phyloP scores from a whole-genome alignment of 2,888 invertebrate species.

The Thecocarcelia acutangulata region DNA sequence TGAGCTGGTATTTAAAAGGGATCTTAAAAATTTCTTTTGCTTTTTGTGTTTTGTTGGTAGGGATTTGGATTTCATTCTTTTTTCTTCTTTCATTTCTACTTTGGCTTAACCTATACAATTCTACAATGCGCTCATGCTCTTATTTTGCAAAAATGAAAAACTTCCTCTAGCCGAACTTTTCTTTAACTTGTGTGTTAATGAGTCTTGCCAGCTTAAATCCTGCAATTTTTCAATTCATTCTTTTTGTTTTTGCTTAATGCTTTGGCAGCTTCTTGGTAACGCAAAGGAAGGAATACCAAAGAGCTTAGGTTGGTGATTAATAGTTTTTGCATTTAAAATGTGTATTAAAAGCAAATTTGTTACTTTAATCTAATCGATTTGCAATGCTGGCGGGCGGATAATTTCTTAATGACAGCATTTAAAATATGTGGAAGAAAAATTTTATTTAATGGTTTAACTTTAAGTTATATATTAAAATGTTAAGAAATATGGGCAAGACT shows the following conservation, averaged over 20 bases:
- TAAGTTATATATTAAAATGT: neutral
- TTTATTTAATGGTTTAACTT: neutral
- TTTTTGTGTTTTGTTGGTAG: constrained; percentile 7
- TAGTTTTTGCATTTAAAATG: constrained; percentile 59
- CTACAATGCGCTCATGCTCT: neutral
- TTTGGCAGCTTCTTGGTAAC: constrained; percentile 13
- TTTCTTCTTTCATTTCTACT: constrained; percentile 12
- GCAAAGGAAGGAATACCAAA: neutral
- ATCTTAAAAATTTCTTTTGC: constrained; percentile 10
- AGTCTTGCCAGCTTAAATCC: constrained; percentile 57
- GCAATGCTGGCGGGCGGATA: constrained; percentile 5
- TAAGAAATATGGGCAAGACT: too few species aligned
- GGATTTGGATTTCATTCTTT: constrained; percentile 27
- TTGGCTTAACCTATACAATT: neutral
- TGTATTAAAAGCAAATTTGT: constrained; percentile 53
- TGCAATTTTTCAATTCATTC: neutral
- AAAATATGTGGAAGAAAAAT: neutral
- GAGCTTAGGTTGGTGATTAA: constrained; percentile 65
- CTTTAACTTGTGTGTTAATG: constrained; percentile 61
- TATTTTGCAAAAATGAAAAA: neutral
- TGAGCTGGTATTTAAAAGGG: constrained; percentile 31
- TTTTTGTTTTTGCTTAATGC: neutral
- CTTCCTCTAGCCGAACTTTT: constrained; percentile 6
- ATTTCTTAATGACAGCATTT: constrained; percentile 34
- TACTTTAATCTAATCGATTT: constrained; percentile 50